Base-by-base conservation (phyloP, 2,113 vertebrate genomes). In the Odontesthes bonariensis region DNA sequence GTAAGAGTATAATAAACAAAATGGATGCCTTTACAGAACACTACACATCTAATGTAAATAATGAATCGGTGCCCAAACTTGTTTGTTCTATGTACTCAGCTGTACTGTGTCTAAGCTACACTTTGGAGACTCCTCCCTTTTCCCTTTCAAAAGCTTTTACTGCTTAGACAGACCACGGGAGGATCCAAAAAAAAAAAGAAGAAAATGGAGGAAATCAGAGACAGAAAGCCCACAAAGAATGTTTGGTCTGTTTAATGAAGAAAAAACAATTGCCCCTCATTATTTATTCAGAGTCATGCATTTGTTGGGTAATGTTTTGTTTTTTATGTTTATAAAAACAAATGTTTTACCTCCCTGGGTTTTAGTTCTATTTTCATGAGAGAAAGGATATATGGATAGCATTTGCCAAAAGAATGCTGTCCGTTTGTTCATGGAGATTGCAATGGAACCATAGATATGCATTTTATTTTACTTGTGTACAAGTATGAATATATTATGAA, bases 381-480 rank as follows among this genome's bases (percentile, higher is more conserved):
- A 83, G 94, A 94, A 92, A 91, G 93, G 95, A 93, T 81, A 66
- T 94, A 95, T 87, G 79, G 96, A 94, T 92, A 90, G 95, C 94
- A 94, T 97, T 96, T 95, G 92, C 94, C 93, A 92, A 95, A 95
- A 83, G 87, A 96, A 97, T 96, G 96, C 96, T 91, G 71, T 94
- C 92, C 83, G 77, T 85, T 92, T 93, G 93, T 95, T 94, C 86
- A 93, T 93, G 88, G 90, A 91, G 94, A 95, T 87, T 94, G 95
- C 94, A 92, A 95, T 94, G 95, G 95, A 95, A 94, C 85, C 93
- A 97, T 95, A 97, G 95, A 98, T 96, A 97, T 95, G 96, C 95
- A 97, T 98, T 98, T 97, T 97, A 99, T 98, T 99, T 99, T 99
- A 96, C 95, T 97, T 97, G 96, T 99, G 96, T 97, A 97, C 96